phyloP scores from a whole-genome alignment of 2,888 invertebrate genomes.

The Ischnus inquisitorius region DNA sequence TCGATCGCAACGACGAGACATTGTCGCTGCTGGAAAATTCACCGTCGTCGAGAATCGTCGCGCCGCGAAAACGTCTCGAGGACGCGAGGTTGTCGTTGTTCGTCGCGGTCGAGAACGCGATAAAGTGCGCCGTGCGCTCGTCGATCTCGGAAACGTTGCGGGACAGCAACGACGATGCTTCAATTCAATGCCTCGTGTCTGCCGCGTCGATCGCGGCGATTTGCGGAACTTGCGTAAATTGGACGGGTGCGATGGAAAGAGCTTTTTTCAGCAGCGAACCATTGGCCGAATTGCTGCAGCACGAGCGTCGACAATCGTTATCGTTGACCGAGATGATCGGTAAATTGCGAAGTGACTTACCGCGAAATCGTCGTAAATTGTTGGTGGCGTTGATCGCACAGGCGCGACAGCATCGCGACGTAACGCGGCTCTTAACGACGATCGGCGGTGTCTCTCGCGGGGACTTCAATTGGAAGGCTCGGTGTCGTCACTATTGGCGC shows the following conservation, averaged over 20 bases:
- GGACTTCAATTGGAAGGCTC: constrained; percentile 88
- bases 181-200: no score
- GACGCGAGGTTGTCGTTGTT: background rate
- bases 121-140: background rate
- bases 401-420: constrained; percentile 86
- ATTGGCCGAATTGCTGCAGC: constrained; percentile 85
- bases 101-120: background rate
- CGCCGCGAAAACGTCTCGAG: no score
- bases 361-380: constrained; percentile 86
- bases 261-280: constrained; percentile 82
- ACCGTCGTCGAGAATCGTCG: background rate
- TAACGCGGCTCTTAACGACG: constrained; percentile 84
- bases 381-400: constrained; percentile 87
- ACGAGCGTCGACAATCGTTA: constrained; percentile 74
- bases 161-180: no score
- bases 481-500: constrained; percentile 87
- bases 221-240: constrained; percentile 88
- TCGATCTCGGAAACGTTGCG: background rate
- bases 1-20: constrained; percentile 88
- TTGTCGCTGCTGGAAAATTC: constrained; percentile 78
- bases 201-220: constrained; percentile 87
- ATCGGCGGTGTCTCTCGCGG: constrained; percentile 77
- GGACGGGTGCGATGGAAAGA: constrained; percentile 89
- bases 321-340: constrained; percentile 85
- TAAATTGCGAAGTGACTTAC: constrained; percentile 87